Base-by-base conservation (phyloP, 2,797 vertebrate genomes). In the Astyanax mexicanus region DNA sequence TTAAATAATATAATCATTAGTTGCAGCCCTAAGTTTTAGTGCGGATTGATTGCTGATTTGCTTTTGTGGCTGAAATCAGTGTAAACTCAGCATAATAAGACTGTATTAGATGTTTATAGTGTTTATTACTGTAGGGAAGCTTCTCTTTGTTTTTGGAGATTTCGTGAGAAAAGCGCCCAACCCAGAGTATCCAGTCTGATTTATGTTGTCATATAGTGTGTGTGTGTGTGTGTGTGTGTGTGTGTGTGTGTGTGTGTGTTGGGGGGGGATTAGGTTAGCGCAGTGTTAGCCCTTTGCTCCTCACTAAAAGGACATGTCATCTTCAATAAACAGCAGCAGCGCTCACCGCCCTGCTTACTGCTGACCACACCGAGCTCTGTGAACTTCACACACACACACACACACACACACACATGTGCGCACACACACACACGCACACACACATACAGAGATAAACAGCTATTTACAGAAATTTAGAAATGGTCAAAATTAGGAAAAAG, bases 251-350 rank as follows among this genome's bases (percentile, higher is more conserved):
- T 25, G 42, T 60, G 42, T 65, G 38, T 74, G 52, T 49, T 2
- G 11, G 3, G 6, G 1, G 6, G 47, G 38, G 38, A 4, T 21
- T 1, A 51, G 47, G n/a, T 21, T 51, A 21, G 11, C n/a, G 19
- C 49, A 23, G 69, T 35, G 23, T 44, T 60, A 27, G 17, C 3
- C 21, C 23, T 60, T 55, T 70, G 38, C 35, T 54, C 19, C 57
- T 70, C 72, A 83, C 88, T 88, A 89, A 90, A 88, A 89, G 87
- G 84, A 84, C 84, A 85, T 86, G 89, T 90, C 90, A 88, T 88
- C 86, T 91, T 89, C 83, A 88, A 88, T 91, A 89, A 89, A 88
- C 85, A 85, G 85, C 86, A 87, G 87, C 86, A 85, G 82, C 85
- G 84, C 90, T 89, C 84, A 79, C 85, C 84, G 87, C 17, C 13